These are phyloP conservation scores for Podabrus alpinus DNA, from an alignment of 2,888 invertebrate species.

Conservation along the genomic window DNA sequence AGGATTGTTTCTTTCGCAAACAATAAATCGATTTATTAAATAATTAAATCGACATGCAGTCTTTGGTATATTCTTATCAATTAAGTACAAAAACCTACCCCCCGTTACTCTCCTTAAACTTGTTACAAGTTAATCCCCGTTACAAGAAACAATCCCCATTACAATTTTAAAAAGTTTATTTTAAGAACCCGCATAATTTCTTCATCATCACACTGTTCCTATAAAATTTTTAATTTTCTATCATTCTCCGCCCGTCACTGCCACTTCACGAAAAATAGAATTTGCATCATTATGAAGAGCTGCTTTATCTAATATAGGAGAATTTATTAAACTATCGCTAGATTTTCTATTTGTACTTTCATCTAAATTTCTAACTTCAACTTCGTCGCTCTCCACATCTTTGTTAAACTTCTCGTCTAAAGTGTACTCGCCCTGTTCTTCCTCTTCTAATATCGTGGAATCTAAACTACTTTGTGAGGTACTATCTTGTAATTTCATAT, in stretches of 20 bases:
- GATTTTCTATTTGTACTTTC: conserved; percentile 38
- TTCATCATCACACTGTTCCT: conserved; percentile 15
- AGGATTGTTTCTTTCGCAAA: conserved; percentile 32
- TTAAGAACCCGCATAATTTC: conserved; percentile 34
- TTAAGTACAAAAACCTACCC: conserved; percentile 43
- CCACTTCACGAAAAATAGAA: conserved; percentile 58
- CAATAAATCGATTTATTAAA: conserved; percentile 28
- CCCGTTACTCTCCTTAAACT: conserved; percentile 21
- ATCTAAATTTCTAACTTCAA: conserved; percentile 27
- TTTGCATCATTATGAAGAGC: conserved; percentile 52
- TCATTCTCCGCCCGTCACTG: conserved; percentile 61
- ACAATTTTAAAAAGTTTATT: conserved; percentile 22
- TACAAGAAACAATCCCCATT: conserved; percentile 29
- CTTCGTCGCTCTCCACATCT: conserved; percentile 35
- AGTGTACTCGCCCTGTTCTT: conserved; percentile 44
- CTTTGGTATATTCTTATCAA: conserved; percentile 45
- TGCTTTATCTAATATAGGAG: conserved; percentile 54
- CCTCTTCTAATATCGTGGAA: conserved; percentile 50
- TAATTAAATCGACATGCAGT: conserved; percentile 35
- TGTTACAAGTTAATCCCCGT: conserved; percentile 26
- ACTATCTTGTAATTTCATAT: conserved; percentile 43
- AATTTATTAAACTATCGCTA: conserved; percentile 51
- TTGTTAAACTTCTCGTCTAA: conserved; percentile 46
- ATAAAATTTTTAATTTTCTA: not conserved
- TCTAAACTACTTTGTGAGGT: conserved; percentile 31